A percentile compares a stretch with the other conserved stretches of the same genome.
Conservation (phyloP, 2,888 invertebrate genomes). For the Tenthredo notha region DNA sequence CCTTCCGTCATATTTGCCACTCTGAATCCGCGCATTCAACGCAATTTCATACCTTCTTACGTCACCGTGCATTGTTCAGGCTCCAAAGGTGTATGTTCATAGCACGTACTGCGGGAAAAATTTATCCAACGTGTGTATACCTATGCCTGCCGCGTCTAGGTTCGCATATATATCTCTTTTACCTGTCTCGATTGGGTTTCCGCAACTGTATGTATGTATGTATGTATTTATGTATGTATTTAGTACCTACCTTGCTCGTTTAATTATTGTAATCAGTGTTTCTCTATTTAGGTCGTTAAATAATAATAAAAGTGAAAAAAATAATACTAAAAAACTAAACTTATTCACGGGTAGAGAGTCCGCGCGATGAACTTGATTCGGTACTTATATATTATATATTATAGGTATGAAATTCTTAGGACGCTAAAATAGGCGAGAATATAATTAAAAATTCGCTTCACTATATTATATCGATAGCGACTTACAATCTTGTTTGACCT, state of each 20-base stretch:
- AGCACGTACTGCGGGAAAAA: constrained; percentile 12
- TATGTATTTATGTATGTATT: not conserved
- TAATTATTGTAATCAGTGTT: constrained; percentile 23
- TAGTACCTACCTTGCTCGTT: not conserved
- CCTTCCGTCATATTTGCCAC: constrained; percentile 41
- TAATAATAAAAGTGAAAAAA: not conserved
- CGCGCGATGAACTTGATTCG: not conserved
- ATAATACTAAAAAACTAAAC: not conserved
- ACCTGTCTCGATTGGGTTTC: not conserved
- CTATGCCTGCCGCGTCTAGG: not conserved
- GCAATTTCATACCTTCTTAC: constrained; percentile 47
- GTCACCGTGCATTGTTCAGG: constrained; percentile 45
- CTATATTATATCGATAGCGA: not conserved
- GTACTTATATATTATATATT: not conserved
- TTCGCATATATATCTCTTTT: not conserved
- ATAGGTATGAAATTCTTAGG: not conserved
- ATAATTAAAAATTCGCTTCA: not conserved
- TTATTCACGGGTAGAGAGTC: not conserved
- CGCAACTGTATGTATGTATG: not conserved
- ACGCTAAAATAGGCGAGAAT: not conserved
- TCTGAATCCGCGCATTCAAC: constrained; percentile 26
- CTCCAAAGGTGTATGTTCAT: constrained; percentile 23
- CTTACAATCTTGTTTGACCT: not conserved
- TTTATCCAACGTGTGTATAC: not conserved
- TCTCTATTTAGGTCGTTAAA: constrained; percentile 17